These are phyloP conservation scores for Bombus soroeensis DNA, from an alignment of 1,140 invertebrate genomes.

Conservation along the genomic window DNA sequence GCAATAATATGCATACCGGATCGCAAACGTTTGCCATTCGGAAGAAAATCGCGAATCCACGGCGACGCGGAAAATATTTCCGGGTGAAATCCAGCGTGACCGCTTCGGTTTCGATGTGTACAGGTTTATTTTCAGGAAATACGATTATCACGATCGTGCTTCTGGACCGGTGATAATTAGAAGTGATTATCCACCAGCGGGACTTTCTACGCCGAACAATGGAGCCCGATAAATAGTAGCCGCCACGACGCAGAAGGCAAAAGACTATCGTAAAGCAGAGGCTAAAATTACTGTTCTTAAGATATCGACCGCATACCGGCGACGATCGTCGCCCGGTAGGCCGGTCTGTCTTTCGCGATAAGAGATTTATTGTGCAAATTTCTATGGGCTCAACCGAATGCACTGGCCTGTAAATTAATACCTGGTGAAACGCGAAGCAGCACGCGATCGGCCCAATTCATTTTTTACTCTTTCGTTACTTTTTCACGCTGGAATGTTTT, in stretches of 20 bases:
- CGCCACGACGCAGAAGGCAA: conserved; percentile 35
- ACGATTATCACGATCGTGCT: conserved; percentile 62
- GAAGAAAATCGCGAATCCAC: conserved; percentile 18
- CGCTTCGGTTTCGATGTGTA: conserved; percentile 13
- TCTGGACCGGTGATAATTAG: conserved; percentile 66
- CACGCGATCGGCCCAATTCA: conserved; percentile 18
- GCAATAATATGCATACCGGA: too few relatives aligned
- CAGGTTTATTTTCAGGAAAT: conserved; percentile 49
- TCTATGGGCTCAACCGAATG: conserved; percentile 38
- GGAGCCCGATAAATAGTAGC: conserved; percentile 58
- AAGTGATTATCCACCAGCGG: conserved; percentile 58
- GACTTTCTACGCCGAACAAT: conserved; percentile 67
- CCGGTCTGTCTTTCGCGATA: conserved; percentile 32
- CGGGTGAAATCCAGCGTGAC: conserved; percentile 52
- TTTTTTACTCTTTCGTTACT: background rate
- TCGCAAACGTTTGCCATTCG: background rate
- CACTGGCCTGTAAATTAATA: conserved; percentile 39
- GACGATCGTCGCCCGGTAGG: conserved; percentile 36
- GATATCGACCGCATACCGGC: conserved; percentile 48
- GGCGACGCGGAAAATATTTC: conserved; percentile 18
- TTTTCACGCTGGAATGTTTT: background rate
- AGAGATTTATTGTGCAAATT: conserved; percentile 62
- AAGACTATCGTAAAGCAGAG: conserved; percentile 47
- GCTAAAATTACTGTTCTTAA: conserved; percentile 63
- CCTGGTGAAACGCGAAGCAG: conserved; percentile 10